Evolutionary conservation across 1,140 invertebrate species (phyloP).

Genomic region (Pogonognathellus flavescens): DNA sequence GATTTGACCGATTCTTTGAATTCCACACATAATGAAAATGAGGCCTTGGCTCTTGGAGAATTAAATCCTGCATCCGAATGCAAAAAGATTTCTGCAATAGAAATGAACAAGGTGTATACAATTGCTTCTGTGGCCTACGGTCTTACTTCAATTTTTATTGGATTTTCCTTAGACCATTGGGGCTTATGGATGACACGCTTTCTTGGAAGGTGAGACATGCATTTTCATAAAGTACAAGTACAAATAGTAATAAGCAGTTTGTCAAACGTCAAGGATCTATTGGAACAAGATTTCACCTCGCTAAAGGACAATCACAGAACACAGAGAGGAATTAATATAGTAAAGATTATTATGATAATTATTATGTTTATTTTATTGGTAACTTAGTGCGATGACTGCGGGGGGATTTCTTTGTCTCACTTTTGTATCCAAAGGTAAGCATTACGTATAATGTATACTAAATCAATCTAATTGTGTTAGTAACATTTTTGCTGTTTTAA

Average conservation of each 20-base stretch:
- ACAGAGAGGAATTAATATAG: too few relatives aligned
- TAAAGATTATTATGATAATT: too few relatives aligned
- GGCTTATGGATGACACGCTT: constrained; percentile 59
- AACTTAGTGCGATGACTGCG: constrained; percentile 49
- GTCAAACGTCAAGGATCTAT: too few relatives aligned
- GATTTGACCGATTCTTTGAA: not conserved
- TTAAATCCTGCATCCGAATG: not conserved
- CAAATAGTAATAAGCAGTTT: too few relatives aligned
- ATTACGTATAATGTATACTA: not conserved
- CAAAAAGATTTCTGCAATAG: not conserved
- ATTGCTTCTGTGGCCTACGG: constrained; percentile 59
- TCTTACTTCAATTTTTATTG: constrained; percentile 59
- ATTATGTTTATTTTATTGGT: constrained; percentile 11
- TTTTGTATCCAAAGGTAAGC: constrained; percentile 57
- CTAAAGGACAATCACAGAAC: too few relatives aligned
- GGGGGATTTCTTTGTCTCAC: constrained; percentile 60
- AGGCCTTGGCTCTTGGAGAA: not conserved
- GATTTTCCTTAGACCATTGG: constrained; percentile 59
- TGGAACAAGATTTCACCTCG: too few relatives aligned
- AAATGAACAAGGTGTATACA: constrained; percentile 60
- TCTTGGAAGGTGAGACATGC: constrained; percentile 49
- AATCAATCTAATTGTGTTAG: not conserved
- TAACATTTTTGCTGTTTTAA: not conserved
- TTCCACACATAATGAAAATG: not conserved
- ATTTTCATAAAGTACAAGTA: too few relatives aligned